Evolutionary conservation across 2,888 invertebrate genomes (phyloP).

Genomic region (Hyalella azteca): DNA sequence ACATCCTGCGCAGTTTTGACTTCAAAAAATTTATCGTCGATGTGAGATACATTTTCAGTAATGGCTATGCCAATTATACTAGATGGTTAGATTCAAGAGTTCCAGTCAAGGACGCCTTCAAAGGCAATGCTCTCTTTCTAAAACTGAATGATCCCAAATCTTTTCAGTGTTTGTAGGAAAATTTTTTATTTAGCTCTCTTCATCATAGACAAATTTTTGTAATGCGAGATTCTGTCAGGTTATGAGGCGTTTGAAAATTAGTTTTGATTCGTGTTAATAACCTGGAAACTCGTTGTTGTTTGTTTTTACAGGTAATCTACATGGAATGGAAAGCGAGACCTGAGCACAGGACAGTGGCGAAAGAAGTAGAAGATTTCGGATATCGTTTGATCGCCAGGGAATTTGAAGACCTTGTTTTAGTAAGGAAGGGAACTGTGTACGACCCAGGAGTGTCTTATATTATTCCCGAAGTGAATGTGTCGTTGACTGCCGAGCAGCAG

Average conservation of each 20-base stretch:
- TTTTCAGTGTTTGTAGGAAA: too few species aligned
- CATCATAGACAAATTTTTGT: too few species aligned
- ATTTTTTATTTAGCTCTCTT: too few species aligned
- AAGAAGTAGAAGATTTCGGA: conserved; percentile 27
- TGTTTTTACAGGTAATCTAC: conserved; percentile 42
- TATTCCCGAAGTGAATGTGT: neutral
- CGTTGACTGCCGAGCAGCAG: neutral
- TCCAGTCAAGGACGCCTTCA: too few species aligned
- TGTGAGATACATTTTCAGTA: conserved; percentile 41
- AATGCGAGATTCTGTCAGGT: too few species aligned
- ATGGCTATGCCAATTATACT: too few species aligned
- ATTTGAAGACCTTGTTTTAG: conserved; percentile 41
- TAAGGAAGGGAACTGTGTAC: conserved; percentile 41
- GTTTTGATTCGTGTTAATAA: neutral
- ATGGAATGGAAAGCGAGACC: conserved; percentile 45
- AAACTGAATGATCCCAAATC: too few species aligned
- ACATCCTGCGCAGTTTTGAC: conserved; percentile 42
- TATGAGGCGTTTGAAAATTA: too few species aligned
- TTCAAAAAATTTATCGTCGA: conserved; percentile 45
- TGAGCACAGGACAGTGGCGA: conserved; percentile 23
- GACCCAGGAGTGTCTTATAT: neutral
- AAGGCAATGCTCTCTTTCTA: too few species aligned
- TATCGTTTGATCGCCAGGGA: conserved; percentile 38
- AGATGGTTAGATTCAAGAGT: too few species aligned
- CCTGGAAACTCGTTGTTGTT: neutral